A percentile compares a stretch with the other conserved stretches of the same genome.
Conservation (phyloP, 1,140 invertebrate genomes). For the Lepidurus packardi region DNA sequence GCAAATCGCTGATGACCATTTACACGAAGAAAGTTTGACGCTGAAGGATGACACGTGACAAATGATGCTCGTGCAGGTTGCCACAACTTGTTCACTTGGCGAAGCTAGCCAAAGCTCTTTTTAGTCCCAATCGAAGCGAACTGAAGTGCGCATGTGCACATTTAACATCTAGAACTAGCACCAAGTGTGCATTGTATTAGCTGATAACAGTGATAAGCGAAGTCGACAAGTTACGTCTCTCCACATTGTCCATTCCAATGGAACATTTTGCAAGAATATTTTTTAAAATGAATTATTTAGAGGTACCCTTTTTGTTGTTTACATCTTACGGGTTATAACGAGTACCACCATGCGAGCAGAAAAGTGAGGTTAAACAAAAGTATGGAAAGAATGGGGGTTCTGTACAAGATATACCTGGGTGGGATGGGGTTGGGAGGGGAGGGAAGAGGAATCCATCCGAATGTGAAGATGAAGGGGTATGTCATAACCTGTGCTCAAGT, state of each 20-base stretch:
- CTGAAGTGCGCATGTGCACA: neutral
- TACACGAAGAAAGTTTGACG: neutral
- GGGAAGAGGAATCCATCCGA: neutral
- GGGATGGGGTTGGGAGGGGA: neutral
- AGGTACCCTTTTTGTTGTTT: no score
- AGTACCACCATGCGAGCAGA: no score
- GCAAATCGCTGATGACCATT: neutral
- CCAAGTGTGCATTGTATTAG: neutral
- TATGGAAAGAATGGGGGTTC: neutral
- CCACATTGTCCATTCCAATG: neutral
- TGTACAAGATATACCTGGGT: neutral
- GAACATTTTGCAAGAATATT: neutral
- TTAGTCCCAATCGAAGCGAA: neutral
- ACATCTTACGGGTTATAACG: no score
- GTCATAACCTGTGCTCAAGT: constrained; percentile 18
- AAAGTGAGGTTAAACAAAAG: no score
- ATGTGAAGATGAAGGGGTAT: neutral
- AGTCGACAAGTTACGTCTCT: neutral
- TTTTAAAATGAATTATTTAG: no score
- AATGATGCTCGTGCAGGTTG: neutral
- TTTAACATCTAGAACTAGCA: neutral
- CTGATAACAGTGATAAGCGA: constrained; percentile 1
- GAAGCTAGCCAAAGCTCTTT: neutral
- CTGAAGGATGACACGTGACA: neutral
- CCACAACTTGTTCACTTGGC: neutral